These are phyloP conservation scores for Lepus townsendii DNA, from an alignment of 2,797 vertebrate species.

Conservation along the genomic window DNA sequence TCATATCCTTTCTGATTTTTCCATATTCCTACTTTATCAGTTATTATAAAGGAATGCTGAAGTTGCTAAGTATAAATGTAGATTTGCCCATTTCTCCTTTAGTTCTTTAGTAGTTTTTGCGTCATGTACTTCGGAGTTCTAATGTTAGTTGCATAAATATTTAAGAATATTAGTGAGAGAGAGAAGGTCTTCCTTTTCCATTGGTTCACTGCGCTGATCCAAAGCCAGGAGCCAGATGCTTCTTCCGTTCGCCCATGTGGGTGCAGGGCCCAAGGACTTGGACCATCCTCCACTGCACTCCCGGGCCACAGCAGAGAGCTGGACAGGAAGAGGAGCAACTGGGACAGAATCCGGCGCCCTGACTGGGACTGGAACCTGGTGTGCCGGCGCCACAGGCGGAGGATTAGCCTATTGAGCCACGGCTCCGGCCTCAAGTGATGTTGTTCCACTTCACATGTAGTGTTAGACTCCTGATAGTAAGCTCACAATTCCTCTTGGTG, in stretches of 20 bases:
- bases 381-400: too few relatives aligned
- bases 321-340: too few relatives aligned
- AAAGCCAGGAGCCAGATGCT: too few relatives aligned
- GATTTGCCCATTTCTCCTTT: neutral
- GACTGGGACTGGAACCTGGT: too few relatives aligned
- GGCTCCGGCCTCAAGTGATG: neutral
- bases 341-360: too few relatives aligned
- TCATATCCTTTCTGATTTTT: constrained; percentile 29
- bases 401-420: too few relatives aligned
- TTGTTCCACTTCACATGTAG: neutral
- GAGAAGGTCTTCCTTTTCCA: too few relatives aligned
- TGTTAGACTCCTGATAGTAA: neutral
- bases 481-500: neutral
- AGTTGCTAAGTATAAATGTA: neutral
- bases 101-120: neutral
- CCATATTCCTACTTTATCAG: neutral
- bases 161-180: neutral
- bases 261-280: too few relatives aligned
- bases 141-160: neutral
- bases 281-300: too few relatives aligned
- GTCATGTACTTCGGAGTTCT: neutral
- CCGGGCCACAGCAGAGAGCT: too few relatives aligned
- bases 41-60: constrained; percentile 27
- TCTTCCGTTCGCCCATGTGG: too few relatives aligned
- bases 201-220: too few relatives aligned